Conservation (phyloP, 2,888 invertebrate species). For the Cephus nigrinus region DNA sequence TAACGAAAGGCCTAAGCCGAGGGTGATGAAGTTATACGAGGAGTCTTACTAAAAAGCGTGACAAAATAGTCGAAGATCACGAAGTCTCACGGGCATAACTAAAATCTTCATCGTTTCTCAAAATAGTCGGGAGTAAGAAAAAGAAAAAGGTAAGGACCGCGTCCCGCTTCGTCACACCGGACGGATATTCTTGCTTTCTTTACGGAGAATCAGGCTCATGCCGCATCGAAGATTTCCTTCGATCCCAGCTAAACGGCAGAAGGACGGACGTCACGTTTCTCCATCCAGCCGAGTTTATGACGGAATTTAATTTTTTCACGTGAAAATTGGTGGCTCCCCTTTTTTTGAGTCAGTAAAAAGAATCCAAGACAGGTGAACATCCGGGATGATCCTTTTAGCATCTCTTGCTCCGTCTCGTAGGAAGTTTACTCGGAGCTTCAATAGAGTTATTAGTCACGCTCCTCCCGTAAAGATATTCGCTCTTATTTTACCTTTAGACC, state of each 20-base stretch:
- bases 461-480: conserved; percentile 46
- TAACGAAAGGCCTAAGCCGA: background rate
- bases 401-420: background rate
- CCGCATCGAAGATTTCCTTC: background rate
- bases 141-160: conserved; percentile 22
- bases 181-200: background rate
- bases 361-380: background rate
- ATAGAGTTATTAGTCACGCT: conserved; percentile 60
- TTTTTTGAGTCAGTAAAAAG: background rate
- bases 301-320: background rate
- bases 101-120: conserved; percentile 48
- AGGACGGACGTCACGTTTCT: conserved; percentile 8
- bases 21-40: background rate
- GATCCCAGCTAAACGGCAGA: background rate
- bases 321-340: background rate
- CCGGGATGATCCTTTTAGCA: background rate
- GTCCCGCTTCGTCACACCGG: conserved; percentile 5
- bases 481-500: conserved; percentile 34
- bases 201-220: background rate
- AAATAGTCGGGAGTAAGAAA: conserved; percentile 7
- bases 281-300: too few species aligned
- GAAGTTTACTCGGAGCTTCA: conserved; percentile 36
- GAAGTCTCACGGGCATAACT: conserved; percentile 35
- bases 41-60: conserved; percentile 45
- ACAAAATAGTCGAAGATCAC: conserved; percentile 37